phyloP scores from a whole-genome alignment of 2,888 invertebrate genomes.

The Drosophila hawaiiensis region DNA sequence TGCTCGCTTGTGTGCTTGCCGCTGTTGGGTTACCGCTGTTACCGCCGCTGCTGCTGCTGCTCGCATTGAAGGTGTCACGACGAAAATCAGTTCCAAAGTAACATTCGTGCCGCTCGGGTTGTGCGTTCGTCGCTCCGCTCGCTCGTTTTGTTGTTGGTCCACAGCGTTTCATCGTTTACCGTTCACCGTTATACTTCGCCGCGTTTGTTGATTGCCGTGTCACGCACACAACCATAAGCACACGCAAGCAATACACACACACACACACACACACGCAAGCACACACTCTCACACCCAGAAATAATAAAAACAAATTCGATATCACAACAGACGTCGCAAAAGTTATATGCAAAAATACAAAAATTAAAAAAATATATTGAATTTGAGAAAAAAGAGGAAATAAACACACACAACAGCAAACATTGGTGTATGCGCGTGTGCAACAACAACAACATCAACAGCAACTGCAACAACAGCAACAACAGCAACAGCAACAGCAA shows the following conservation, averaged over 20 bases:
- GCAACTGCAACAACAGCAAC: constrained; percentile 14
- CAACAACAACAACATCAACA: constrained; percentile 29
- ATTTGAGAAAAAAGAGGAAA: constrained; percentile 4
- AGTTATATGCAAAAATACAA: constrained; percentile 30
- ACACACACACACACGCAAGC: constrained; percentile 13
- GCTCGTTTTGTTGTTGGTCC: constrained; percentile 63
- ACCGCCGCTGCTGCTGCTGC: constrained; percentile 53
- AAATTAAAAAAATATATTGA: constrained; percentile 4
- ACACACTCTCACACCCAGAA: constrained; percentile 2
- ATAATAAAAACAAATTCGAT: constrained; percentile 20
- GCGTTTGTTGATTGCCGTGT: constrained; percentile 64
- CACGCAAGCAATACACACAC: constrained; percentile 5
- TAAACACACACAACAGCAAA: constrained; percentile 23
- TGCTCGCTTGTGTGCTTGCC: constrained; percentile 29
- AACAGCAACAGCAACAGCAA: constrained; percentile 19
- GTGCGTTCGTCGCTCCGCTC: constrained; percentile 77
- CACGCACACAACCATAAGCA: constrained; percentile 31
- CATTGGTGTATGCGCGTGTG: constrained; percentile 56
- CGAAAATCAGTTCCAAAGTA: constrained; percentile 84
- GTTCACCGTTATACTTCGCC: constrained; percentile 66
- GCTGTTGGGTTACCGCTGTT: constrained; percentile 22
- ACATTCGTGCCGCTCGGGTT: constrained; percentile 84
- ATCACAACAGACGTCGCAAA: constrained; percentile 44
- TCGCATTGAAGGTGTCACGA: constrained; percentile 77
- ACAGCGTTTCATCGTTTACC: constrained; percentile 47